Evolutionary conservation across 2,888 invertebrate genomes (phyloP).

Genomic region (Tachystola acroxantha): DNA sequence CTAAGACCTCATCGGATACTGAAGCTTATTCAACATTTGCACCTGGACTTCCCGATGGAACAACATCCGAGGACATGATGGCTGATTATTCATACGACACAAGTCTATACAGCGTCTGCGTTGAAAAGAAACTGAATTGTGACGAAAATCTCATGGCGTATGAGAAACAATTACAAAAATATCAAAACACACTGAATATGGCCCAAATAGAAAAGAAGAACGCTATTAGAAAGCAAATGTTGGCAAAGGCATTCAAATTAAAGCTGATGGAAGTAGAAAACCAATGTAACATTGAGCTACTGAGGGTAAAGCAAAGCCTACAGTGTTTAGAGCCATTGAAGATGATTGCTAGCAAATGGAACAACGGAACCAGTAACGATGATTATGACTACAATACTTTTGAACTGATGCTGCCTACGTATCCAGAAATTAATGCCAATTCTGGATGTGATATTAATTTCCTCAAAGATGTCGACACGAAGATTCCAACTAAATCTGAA

Average conservation of each 20-base stretch:
- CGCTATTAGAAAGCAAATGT: constrained; percentile 65
- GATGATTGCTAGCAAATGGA: constrained; percentile 60
- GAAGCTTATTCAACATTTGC: constrained; percentile 9
- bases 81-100: constrained; percentile 20
- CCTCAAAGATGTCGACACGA: constrained; percentile 26
- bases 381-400: constrained; percentile 43
- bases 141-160: constrained; percentile 64
- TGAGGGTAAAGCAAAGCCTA: constrained; percentile 65
- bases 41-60: constrained; percentile 16
- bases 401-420: constrained; percentile 55
- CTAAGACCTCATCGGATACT: constrained; percentile 18
- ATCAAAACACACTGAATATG: constrained; percentile 62
- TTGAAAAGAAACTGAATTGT: constrained; percentile 50
- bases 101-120: constrained; percentile 38
- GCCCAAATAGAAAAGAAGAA: constrained; percentile 69
- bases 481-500: constrained; percentile 20
- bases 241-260: constrained; percentile 62
- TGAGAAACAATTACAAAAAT: constrained; percentile 64
- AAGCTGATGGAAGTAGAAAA: constrained; percentile 69
- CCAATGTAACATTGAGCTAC: constrained; percentile 65
- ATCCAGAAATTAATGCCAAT: constrained; percentile 43
- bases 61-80: constrained; percentile 17
- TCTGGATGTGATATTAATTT: constrained; percentile 36
- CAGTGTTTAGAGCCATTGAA: constrained; percentile 64
- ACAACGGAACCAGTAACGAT: constrained; percentile 32